Evolutionary conservation across 2,797 vertebrate species (phyloP).

Genomic region (Monodelphis domestica): DNA sequence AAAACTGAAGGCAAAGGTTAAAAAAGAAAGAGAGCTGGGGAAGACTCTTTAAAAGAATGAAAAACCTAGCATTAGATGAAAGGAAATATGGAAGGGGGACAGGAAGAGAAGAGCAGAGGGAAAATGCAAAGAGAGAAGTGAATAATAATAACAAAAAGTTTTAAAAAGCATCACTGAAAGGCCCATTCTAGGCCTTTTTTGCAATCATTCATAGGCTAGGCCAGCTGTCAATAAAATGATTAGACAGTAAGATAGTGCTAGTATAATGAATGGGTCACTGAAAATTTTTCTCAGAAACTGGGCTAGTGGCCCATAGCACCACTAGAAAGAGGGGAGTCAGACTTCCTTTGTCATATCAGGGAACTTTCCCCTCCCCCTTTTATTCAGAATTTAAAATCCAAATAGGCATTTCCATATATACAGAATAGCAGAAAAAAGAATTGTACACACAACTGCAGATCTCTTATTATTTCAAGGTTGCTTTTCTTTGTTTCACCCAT

Average conservation of each 20-base stretch:
- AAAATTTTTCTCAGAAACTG: neutral
- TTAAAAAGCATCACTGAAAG: neutral
- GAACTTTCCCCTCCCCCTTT: neutral
- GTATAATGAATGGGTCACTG: too few species aligned
- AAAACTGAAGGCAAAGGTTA: too few species aligned
- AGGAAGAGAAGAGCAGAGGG: neutral
- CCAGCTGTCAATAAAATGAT: too few species aligned
- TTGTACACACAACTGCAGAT: neutral
- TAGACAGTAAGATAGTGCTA: too few species aligned
- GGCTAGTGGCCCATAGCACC: neutral
- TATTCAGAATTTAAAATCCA: neutral
- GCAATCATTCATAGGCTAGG: too few species aligned
- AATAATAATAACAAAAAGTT: constrained; percentile 37
- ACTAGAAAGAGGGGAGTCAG: constrained; percentile 55
- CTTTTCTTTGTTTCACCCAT: neutral
- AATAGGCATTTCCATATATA: neutral
- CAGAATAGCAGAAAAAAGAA: neutral
- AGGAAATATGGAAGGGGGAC: neutral
- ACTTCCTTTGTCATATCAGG: neutral
- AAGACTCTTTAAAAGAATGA: neutral
- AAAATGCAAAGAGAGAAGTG: neutral
- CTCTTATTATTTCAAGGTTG: neutral
- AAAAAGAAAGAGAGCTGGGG: neutral
- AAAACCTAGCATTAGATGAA: neutral
- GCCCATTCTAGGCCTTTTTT: too few species aligned